Conservation (phyloP, 2,888 invertebrate species). For the Drosophila longiperda region DNA sequence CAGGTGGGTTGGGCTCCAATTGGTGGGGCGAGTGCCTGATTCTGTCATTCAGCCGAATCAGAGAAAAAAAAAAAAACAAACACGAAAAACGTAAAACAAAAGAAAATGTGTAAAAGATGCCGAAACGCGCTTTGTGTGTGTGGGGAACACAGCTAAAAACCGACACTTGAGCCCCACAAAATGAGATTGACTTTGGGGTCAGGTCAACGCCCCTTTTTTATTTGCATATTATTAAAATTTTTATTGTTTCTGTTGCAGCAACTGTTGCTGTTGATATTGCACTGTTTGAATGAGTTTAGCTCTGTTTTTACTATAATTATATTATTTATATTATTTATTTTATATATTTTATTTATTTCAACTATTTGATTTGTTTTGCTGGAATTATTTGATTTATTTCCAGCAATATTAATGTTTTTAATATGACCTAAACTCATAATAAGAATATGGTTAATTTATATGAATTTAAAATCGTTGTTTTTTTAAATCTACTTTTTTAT, state of each 20-base stretch:
- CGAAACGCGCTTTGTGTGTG: slow-evolving; percentile 20
- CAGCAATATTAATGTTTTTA: not conserved
- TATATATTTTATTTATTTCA: not conserved
- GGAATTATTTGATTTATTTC: not conserved
- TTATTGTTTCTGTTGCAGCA: slow-evolving; percentile 5
- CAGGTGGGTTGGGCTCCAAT: slow-evolving; percentile 46
- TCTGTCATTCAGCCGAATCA: not conserved
- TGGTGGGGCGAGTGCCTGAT: not conserved
- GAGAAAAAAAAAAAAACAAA: slow-evolving; percentile 1
- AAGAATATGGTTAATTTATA: not conserved
- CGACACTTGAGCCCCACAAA: slow-evolving; percentile 31
- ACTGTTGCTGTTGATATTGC: slow-evolving; percentile 6
- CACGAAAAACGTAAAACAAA: slow-evolving; percentile 1
- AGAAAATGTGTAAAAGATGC: not conserved
- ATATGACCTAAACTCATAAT: too few species aligned
- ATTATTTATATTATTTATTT: not conserved
- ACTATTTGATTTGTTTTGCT: not conserved
- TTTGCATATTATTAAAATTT: slow-evolving; percentile 35
- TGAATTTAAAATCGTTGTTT: not conserved
- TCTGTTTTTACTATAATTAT: not conserved
- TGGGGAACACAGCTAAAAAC: slow-evolving; percentile 12
- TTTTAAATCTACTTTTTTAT: not conserved
- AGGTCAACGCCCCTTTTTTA: slow-evolving; percentile 62
- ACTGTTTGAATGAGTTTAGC: slow-evolving; percentile 25
- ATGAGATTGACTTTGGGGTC: slow-evolving; percentile 41